Evolutionary conservation across 2,797 vertebrate genomes (phyloP).

Genomic region (Rousettus madagascariensis): DNA sequence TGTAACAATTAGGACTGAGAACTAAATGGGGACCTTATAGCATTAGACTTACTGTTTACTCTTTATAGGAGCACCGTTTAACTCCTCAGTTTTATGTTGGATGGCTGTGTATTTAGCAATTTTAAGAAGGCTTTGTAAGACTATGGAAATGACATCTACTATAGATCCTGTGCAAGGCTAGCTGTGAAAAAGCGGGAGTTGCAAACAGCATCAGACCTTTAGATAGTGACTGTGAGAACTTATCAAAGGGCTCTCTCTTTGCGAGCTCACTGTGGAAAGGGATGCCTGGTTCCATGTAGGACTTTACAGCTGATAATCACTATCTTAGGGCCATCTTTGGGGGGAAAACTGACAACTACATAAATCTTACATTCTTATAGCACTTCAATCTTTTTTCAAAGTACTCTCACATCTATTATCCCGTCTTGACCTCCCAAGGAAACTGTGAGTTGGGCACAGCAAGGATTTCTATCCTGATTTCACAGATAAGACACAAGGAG

Average conservation of each 20-base stretch:
- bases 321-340: conserved; percentile 73
- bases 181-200: conserved; percentile 21
- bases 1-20: not conserved
- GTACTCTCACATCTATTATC: conserved; percentile 74
- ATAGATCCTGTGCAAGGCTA: not conserved
- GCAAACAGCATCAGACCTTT: conserved; percentile 41
- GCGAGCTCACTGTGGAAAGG: conserved; percentile 53
- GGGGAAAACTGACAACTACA: conserved; percentile 50
- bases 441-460: conserved; percentile 66
- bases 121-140: conserved; percentile 31
- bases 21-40: not conserved
- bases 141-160: conserved; percentile 26
- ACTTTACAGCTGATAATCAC: conserved; percentile 71
- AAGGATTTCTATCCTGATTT: conserved; percentile 69
- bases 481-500: conserved; percentile 67
- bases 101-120: not conserved
- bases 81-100: not conserved
- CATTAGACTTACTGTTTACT: conserved; percentile 24
- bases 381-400: conserved; percentile 70
- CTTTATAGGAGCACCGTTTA: not conserved
- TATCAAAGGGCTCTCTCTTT: conserved; percentile 63
- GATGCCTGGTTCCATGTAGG: conserved; percentile 4
- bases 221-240: conserved; percentile 41
- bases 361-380: conserved; percentile 76
- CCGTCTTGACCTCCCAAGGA: conserved; percentile 71